Evolutionary conservation across 2,113 vertebrate genomes (phyloP).

Genomic region (Vulpes ferrilata): DNA sequence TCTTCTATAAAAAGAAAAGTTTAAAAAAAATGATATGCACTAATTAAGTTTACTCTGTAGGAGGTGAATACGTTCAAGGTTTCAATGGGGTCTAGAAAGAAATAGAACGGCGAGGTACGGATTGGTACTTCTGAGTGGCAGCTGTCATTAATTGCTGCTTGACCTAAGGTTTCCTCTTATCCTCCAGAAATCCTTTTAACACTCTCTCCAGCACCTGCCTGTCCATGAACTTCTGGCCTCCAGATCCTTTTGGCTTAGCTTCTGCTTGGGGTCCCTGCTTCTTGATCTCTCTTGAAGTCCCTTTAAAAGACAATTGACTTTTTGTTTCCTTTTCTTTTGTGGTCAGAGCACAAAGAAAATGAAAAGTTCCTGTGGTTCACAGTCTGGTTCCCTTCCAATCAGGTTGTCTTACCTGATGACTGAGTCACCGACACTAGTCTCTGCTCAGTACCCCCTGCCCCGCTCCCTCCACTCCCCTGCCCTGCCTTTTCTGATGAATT

Average conservation of each 20-base stretch:
- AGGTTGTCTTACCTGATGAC: slow-evolving; percentile 52
- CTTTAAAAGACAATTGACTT: slow-evolving; percentile 58
- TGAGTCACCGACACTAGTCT: not conserved
- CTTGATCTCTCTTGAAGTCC: not conserved
- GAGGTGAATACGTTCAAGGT: slow-evolving; percentile 26
- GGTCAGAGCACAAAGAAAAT: slow-evolving; percentile 62
- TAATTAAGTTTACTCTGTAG: slow-evolving; percentile 57
- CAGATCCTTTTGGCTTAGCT: not conserved
- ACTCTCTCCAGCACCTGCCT: not conserved
- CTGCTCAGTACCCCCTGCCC: not conserved
- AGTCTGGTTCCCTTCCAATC: slow-evolving; percentile 54
- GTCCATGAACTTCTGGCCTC: not conserved
- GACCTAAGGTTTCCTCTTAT: slow-evolving; percentile 53
- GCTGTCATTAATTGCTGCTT: slow-evolving; percentile 54
- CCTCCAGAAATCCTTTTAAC: slow-evolving; percentile 9
- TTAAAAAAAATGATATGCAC: not conserved
- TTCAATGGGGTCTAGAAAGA: not conserved
- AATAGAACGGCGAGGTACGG: not conserved
- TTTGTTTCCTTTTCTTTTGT: slow-evolving; percentile 63
- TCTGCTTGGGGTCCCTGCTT: slow-evolving; percentile 49
- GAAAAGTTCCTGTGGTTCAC: slow-evolving; percentile 25
- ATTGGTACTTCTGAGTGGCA: not conserved
- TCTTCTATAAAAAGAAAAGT: slow-evolving; percentile 54
- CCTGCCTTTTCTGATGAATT: slow-evolving; percentile 54
- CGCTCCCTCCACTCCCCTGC: not conserved